Base-by-base conservation (phyloP, 2,888 invertebrate species). In the Cephus rjabovi region DNA sequence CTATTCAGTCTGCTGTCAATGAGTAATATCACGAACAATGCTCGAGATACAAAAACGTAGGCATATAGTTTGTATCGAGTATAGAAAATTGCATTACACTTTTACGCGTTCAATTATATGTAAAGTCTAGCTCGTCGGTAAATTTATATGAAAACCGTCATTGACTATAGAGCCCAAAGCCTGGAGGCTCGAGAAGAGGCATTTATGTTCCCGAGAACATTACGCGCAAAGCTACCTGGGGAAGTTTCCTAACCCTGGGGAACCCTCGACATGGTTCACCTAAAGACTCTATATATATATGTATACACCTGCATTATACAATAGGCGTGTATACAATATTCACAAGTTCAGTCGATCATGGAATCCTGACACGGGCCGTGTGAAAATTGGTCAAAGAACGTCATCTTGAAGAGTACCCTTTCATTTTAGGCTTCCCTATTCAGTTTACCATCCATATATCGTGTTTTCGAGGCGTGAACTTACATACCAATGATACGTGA, bases 161-260 rank as follows among this genome's bases (percentile, higher is more conserved):
- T 9, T 40, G 40, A 40, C 23, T 56, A 23, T 56, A 56, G 9
- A 56, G 2, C 56, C 56, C 56, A 56, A 87, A 86, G 86, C 83
- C 82, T 77, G 74, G 70, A 37, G 69, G 40, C 71, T 79, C 79
- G 76, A 79, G 78, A 70, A 75, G 81, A 84, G 84, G 80, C 83
- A 84, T 85, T 86, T 83, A 84, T 77, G 82, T 82, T 81, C 80
- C 77, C 83, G 75, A 76, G 79, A 80, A 80, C 80, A 34, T 80
- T 77, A 74, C 75, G 71, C 70, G 76, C 34, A 40, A 73, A 40
- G 70, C 76, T 34, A 78, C 75, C 74, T 77, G 80, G 79, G 85
- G 33, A 15, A 80, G 82, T 83, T 86, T 86, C 84, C 80, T 83
- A 82, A 78, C 81, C 84, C 83, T 76, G 76, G 84, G 81, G 86